phyloP scores from a whole-genome alignment of 2,113 vertebrate genomes.

The Myocastor coypus region DNA sequence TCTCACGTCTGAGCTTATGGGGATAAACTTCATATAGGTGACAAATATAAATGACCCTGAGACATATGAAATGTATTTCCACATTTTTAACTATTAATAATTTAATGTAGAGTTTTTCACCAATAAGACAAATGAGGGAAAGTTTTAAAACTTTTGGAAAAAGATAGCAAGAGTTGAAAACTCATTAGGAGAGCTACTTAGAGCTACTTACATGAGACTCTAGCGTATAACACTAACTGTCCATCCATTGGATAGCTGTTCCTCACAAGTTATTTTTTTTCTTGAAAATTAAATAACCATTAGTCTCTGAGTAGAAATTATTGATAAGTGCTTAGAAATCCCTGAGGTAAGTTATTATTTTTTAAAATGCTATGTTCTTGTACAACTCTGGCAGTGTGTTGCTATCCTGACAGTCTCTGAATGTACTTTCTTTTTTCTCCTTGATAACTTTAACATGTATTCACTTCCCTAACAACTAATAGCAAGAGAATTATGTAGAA shows the following conservation, averaged over 20 bases:
- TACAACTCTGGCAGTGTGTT: background rate
- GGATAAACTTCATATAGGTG: background rate
- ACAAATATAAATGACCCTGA: conserved; percentile 18
- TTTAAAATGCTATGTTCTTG: background rate
- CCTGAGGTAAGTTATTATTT: background rate
- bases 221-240: background rate
- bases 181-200: background rate
- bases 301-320: background rate
- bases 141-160: conserved; percentile 1
- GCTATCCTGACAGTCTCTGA: background rate
- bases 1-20: background rate
- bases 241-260: background rate
- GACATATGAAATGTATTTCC: background rate
- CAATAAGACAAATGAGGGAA: background rate
- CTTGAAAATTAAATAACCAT: background rate
- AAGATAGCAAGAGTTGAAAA: background rate
- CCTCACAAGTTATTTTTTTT: background rate
- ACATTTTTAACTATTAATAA: conserved; percentile 3
- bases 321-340: background rate
- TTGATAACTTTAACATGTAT: background rate
- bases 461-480: background rate
- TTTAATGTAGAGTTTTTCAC: background rate
- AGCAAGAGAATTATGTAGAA: background rate
- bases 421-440: background rate
- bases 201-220: background rate